A percentile compares a stretch with the other conserved stretches of the same genome.
These are phyloP conservation scores for Equus przewalskii DNA, from an alignment of 2,113 vertebrate genomes.

Conservation along the genomic window DNA sequence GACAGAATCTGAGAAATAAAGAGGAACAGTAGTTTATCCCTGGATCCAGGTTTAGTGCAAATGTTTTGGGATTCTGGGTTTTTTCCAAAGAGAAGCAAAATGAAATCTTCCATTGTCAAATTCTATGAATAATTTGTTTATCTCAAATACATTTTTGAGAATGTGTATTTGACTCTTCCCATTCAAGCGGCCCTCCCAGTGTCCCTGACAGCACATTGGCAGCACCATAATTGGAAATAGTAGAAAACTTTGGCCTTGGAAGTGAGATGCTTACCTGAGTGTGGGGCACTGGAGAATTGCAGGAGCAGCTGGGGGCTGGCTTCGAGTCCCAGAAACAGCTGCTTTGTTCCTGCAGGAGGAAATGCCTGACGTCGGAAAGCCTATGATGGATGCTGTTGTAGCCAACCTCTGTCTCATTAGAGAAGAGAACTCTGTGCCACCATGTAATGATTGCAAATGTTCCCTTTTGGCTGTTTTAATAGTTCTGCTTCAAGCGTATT, in stretches of 20 bases:
- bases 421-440: rapidly evolving
- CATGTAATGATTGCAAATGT: rapidly evolving
- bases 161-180: rapidly evolving
- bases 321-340: neutral
- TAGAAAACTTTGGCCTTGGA: neutral
- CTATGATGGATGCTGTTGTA: rapidly evolving
- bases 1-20: neutral
- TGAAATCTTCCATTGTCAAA: neutral
- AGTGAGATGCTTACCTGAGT: neutral
- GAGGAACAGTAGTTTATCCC: rapidly evolving
- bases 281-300: neutral
- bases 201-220: too few relatives aligned
- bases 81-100: neutral
- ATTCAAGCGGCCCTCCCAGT: rapidly evolving
- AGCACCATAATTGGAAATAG: neutral
- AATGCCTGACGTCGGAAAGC: rapidly evolving
- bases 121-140: neutral
- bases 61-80: neutral
- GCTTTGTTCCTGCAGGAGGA: neutral
- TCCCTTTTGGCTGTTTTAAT: neutral
- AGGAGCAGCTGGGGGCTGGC: too few relatives aligned
- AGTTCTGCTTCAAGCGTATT: neutral
- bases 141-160: neutral
- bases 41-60: rapidly evolving
- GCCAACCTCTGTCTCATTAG: neutral